These are phyloP conservation scores for Aegithalos caudatus DNA, from an alignment of 2,113 vertebrate species.

Conservation along the genomic window DNA sequence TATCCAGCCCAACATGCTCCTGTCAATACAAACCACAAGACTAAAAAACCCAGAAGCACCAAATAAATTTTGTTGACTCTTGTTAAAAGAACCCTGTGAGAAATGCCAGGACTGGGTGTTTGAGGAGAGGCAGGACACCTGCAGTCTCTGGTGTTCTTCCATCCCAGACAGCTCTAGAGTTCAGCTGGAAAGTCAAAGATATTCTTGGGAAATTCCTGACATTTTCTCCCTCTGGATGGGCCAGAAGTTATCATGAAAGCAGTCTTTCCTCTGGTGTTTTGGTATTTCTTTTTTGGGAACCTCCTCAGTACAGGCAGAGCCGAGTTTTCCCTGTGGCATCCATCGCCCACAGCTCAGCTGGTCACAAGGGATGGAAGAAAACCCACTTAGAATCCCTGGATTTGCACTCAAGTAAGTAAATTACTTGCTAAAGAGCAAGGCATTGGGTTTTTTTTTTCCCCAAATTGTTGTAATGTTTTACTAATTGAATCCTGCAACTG, in stretches of 20 bases:
- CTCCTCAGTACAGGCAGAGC: not conserved
- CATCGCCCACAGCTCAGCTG: fast-evolving
- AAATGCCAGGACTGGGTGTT: not conserved
- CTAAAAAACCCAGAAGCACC: not conserved
- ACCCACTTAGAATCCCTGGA: not conserved
- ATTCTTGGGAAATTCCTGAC: conserved; percentile 12
- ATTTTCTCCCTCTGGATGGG: not conserved
- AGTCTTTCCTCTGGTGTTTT: not conserved
- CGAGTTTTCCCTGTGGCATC: not conserved
- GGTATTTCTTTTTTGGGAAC: not conserved
- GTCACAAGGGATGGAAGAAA: not conserved
- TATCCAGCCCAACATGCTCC: not conserved
- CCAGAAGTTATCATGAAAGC: not conserved
- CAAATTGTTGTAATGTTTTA: not conserved
- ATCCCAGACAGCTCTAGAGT: not conserved
- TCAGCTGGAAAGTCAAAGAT: not conserved
- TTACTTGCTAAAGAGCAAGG: not conserved
- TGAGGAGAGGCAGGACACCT: not conserved
- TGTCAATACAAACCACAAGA: not conserved
- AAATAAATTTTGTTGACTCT: not conserved
- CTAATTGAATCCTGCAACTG: not conserved
- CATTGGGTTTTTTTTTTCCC: fast-evolving
- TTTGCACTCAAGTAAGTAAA: not conserved
- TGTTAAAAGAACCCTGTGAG: not conserved
- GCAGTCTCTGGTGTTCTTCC: not conserved